These are phyloP conservation scores for Pteropus alecto DNA, from an alignment of 2,113 vertebrate genomes.

Conservation along the genomic window DNA sequence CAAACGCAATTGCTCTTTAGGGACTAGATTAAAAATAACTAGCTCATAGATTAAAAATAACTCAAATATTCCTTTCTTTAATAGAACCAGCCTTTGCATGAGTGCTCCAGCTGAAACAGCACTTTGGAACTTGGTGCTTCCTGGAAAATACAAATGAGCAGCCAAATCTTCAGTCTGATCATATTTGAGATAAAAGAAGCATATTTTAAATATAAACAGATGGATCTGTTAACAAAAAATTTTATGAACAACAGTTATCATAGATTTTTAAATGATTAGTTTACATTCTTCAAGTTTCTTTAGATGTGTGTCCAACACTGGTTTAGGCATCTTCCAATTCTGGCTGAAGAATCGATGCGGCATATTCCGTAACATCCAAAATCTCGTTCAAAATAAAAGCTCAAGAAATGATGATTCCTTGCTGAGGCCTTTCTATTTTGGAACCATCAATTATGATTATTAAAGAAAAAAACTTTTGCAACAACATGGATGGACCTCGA, in stretches of 20 bases:
- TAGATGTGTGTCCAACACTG: conserved; percentile 11
- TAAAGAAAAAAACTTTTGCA: background rate
- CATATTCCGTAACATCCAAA: background rate
- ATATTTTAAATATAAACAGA: conserved; percentile 54
- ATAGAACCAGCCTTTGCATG: background rate
- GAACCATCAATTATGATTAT: background rate
- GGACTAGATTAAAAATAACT: conserved; percentile 24
- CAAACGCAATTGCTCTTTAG: background rate
- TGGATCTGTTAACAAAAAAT: background rate
- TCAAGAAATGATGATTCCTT: background rate
- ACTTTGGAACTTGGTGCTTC: conserved; percentile 3
- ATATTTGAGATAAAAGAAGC: conserved; percentile 50
- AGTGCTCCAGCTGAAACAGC: conserved; percentile 12
- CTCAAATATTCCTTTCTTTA: background rate
- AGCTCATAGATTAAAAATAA: conserved; percentile 36
- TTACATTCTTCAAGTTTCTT: conserved; percentile 27
- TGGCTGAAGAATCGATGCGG: background rate
- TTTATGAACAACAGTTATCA: conserved; percentile 14
- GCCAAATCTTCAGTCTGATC: conserved; percentile 50
- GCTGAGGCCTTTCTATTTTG: background rate
- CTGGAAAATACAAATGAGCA: conserved; percentile 52
- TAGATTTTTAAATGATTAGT: background rate
- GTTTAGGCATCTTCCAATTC: background rate
- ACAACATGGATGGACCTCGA: too few relatives aligned
- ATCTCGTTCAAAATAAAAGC: background rate